Evolutionary conservation across 2,797 vertebrate species (phyloP), one percentile per base, ranked within the genome.

Genomic region (Danio choprae): DNA sequence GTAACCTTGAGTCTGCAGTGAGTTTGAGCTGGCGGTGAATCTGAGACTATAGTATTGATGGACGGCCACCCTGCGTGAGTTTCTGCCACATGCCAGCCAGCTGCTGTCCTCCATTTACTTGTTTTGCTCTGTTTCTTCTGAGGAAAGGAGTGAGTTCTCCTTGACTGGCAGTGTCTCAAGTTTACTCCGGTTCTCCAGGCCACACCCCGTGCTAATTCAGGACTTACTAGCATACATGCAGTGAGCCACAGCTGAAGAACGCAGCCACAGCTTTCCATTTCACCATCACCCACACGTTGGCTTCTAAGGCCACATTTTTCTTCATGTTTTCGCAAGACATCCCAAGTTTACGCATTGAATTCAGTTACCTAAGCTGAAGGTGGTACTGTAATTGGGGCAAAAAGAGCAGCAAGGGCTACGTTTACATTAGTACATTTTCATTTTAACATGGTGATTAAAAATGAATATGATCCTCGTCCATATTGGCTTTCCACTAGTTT

Each of bases 1-100:
- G 29, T 29, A 29, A 29, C 29, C 48, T 55, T 44, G 43, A 41
- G 20, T 44, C 71, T 46, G 63, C 36, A 76, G 59, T 18, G 38
- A 16, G 53, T 16, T 9, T 63, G 43, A 48, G 44, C n/a, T 29
- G 48, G 55, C 60, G 60, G 64, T 71, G 73, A 82, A 86, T 80
- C 72, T 41, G 81, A 86, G 65, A 82, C 81, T 72, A 51, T 51
- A 67, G 63, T 58, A 67, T 59, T 85, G 77, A 83, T 76, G 80
- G 78, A 84, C 60, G 67, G 65, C 41, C 59, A 63, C 53, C 69
- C 79, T 73, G 68, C 53, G 75, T 79, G 67, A 48, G 73, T 10
- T 74, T 74, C 60, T 86, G 84, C 91, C 93, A 95, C 92, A 92
- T 94, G 94, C 90, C 48, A 68, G 84, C 86, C 94, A 94, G 92